Evolutionary conservation across 2,797 vertebrate genomes (phyloP).

Genomic region (Macropodus opercularis): DNA sequence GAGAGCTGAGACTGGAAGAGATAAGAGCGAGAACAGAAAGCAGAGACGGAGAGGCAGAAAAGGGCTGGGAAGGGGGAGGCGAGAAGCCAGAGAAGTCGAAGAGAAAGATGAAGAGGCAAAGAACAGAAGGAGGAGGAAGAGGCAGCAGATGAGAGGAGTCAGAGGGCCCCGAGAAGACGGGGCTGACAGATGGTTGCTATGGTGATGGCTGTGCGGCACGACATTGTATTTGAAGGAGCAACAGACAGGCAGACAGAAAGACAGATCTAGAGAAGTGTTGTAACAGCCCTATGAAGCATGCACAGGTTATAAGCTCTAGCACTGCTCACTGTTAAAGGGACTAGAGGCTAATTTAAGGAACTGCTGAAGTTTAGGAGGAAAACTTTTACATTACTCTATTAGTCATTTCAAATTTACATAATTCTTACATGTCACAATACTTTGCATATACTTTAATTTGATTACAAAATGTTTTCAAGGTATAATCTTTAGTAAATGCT

Average conservation of each 20-base stretch:
- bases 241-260: conserved; percentile 77
- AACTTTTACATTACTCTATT: conserved; percentile 75
- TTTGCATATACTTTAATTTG: conserved; percentile 84
- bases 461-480: conserved; percentile 79
- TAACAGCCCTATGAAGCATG: conserved; percentile 81
- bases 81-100: conserved; percentile 20
- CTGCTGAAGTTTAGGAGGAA: conserved; percentile 76
- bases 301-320: conserved; percentile 79
- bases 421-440: conserved; percentile 71
- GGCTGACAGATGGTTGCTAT: conserved; percentile 79
- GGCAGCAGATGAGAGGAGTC: conserved; percentile 69
- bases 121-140: conserved; percentile 32
- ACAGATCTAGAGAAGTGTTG: conserved; percentile 70
- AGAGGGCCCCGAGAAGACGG: conserved; percentile 68
- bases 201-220: conserved; percentile 74
- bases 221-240: conserved; percentile 74
- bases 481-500: conserved; percentile 94
- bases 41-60: conserved; percentile 17
- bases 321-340: conserved; percentile 83
- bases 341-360: conserved; percentile 81
- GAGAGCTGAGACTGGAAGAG: conserved; percentile 55
- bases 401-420: conserved; percentile 78
- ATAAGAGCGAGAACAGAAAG: conserved; percentile 51
- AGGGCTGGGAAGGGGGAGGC: background rate
- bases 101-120: conserved; percentile 43